phyloP scores from a whole-genome alignment of 2,113 vertebrate genomes.

The Peucedramus taeniatus region DNA sequence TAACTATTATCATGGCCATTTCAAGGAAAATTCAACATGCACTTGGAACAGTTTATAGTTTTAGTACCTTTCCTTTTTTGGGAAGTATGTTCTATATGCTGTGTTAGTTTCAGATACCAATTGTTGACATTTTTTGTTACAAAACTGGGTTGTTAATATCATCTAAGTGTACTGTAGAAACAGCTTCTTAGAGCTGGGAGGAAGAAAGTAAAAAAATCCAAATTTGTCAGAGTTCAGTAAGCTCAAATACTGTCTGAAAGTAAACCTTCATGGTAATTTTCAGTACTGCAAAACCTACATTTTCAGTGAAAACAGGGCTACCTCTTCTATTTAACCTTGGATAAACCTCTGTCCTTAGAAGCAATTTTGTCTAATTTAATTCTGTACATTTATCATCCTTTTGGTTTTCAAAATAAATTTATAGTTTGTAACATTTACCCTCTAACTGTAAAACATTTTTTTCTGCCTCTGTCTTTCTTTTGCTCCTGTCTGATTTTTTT shows the following conservation, averaged over 20 bases:
- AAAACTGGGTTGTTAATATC: not conserved
- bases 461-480: slow-evolving; percentile 65
- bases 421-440: not conserved
- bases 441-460: slow-evolving; percentile 49
- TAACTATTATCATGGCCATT: not conserved
- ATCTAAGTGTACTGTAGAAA: not conserved
- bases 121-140: not conserved
- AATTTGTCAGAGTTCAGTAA: not conserved
- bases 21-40: not conserved
- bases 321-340: not conserved
- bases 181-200: not conserved
- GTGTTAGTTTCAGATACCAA: not conserved
- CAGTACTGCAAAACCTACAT: not conserved
- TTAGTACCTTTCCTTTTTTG: not conserved
- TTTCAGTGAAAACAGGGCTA: not conserved
- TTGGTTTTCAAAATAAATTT: slow-evolving; percentile 13
- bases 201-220: not conserved
- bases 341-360: not conserved
- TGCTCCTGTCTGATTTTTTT: slow-evolving; percentile 64
- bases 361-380: not conserved
- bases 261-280: not conserved
- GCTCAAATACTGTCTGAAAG: not conserved
- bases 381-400: slow-evolving; percentile 8
- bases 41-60: not conserved
- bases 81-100: not conserved